Evolutionary conservation across 2,797 vertebrate species (phyloP).

Genomic region (Hafferia zeledoni): DNA sequence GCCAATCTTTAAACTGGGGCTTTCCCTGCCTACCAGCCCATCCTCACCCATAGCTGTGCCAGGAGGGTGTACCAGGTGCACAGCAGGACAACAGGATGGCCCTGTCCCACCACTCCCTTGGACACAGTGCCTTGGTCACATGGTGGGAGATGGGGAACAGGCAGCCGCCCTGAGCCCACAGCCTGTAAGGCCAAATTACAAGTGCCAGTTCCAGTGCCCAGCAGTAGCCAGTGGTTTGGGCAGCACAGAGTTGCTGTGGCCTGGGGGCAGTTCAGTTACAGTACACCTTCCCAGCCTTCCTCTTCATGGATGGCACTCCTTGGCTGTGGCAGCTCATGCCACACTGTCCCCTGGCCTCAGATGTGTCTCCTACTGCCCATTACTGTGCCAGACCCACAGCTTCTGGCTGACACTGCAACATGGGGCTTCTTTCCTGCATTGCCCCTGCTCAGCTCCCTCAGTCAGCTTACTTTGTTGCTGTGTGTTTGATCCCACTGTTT

Average conservation of each 20-base stretch:
- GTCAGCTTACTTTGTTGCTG: neutral
- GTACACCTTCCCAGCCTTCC: neutral
- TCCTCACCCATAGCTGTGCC: neutral
- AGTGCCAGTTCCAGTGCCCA: neutral
- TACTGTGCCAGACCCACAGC: neutral
- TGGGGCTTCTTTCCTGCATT: neutral
- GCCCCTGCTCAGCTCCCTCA: neutral
- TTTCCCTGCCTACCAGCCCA: neutral
- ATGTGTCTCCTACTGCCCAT: neutral
- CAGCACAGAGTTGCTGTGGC: neutral
- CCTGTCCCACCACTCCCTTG: neutral
- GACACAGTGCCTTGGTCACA: neutral
- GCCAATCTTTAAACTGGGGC: neutral
- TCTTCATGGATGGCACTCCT: neutral
- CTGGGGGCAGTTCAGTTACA: neutral
- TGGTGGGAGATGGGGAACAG: neutral
- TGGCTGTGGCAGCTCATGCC: neutral
- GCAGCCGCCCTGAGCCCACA: neutral
- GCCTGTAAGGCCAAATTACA: neutral
- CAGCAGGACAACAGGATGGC: rapidly evolving
- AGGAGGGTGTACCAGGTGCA: neutral
- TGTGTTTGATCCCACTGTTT: neutral
- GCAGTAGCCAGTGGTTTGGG: neutral
- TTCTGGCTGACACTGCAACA: neutral
- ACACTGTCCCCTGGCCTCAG: rapidly evolving